These are phyloP conservation scores for Phrixothrix hirtus DNA, from an alignment of 2,888 invertebrate species.

Conservation along the genomic window DNA sequence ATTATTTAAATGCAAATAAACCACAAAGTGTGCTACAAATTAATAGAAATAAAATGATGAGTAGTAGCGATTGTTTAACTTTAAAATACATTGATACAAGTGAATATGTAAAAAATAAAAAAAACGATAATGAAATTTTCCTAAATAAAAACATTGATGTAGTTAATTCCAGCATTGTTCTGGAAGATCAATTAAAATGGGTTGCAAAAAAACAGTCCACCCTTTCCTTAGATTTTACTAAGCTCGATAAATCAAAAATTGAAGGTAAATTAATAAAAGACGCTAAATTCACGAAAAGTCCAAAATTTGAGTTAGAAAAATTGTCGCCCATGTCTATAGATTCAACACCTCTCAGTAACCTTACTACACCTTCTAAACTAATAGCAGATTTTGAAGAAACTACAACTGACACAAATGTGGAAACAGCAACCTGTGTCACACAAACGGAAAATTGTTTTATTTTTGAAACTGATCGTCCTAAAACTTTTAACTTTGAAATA, in stretches of 20 bases:
- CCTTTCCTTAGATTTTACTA: slow-evolving; percentile 41
- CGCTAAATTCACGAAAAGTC: slow-evolving; percentile 29
- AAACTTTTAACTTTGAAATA: slow-evolving; percentile 32
- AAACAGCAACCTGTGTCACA: slow-evolving; percentile 31
- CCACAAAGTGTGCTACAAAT: slow-evolving; percentile 35
- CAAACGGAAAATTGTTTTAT: slow-evolving; percentile 59
- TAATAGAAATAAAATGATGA: slow-evolving; percentile 47
- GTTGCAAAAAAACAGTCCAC: slow-evolving; percentile 38
- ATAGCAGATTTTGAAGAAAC: slow-evolving; percentile 12
- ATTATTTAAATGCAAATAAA: background rate
- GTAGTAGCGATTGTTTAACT: slow-evolving; percentile 43
- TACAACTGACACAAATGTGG: background rate
- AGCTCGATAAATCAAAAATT: slow-evolving; percentile 20
- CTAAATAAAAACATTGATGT: slow-evolving; percentile 39
- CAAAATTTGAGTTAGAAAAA: slow-evolving; percentile 39
- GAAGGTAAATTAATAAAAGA: slow-evolving; percentile 5
- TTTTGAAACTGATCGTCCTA: slow-evolving; percentile 37
- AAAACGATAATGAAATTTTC: slow-evolving; percentile 42
- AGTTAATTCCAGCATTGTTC: background rate
- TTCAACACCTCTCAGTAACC: slow-evolving; percentile 47
- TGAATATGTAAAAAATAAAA: slow-evolving; percentile 4
- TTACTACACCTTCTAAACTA: slow-evolving; percentile 34
- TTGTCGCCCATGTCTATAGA: slow-evolving; percentile 53
- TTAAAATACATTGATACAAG: background rate
- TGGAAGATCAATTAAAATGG: slow-evolving; percentile 3